phyloP scores from a whole-genome alignment of 2,888 invertebrate species.

The Chouioia cunea region DNA sequence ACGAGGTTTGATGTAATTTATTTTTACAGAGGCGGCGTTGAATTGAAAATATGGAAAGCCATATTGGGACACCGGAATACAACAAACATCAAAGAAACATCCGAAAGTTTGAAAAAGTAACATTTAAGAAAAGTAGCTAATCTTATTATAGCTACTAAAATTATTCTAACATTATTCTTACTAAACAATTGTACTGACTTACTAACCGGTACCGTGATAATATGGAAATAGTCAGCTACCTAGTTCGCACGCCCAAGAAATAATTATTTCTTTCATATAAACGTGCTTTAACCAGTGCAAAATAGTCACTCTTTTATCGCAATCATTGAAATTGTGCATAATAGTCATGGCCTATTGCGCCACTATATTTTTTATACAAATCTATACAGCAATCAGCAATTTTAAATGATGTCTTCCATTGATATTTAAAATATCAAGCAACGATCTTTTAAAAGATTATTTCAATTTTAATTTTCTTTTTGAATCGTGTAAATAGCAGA shows the following conservation, averaged over 20 bases:
- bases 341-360: conserved; percentile 34
- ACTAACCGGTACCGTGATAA: conserved; percentile 30
- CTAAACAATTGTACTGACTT: conserved; percentile 33
- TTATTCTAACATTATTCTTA: conserved; percentile 3
- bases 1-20: conserved; percentile 38
- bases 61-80: conserved; percentile 74
- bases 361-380: conserved; percentile 44
- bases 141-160: not conserved
- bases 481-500: conserved; percentile 35
- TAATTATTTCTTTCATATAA: conserved; percentile 20
- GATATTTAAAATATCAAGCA: conserved; percentile 16
- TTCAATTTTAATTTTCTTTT: conserved; percentile 20
- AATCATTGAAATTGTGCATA: conserved; percentile 33
- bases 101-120: conserved; percentile 10
- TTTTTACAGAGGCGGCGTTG: conserved; percentile 80
- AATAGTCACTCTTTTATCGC: conserved; percentile 24
- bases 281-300: conserved; percentile 47
- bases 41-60: conserved; percentile 88
- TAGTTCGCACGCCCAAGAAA: conserved; percentile 21
- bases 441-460: conserved; percentile 18
- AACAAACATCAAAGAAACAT: not conserved
- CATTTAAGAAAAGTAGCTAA: conserved; percentile 11
- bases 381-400: conserved; percentile 24
- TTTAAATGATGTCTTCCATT: conserved; percentile 40
- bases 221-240: conserved; percentile 14